These are phyloP conservation scores for Diadema setosum DNA, from an alignment of 35 echinoderm and acorn worm genomes.

Conservation along the genomic window DNA sequence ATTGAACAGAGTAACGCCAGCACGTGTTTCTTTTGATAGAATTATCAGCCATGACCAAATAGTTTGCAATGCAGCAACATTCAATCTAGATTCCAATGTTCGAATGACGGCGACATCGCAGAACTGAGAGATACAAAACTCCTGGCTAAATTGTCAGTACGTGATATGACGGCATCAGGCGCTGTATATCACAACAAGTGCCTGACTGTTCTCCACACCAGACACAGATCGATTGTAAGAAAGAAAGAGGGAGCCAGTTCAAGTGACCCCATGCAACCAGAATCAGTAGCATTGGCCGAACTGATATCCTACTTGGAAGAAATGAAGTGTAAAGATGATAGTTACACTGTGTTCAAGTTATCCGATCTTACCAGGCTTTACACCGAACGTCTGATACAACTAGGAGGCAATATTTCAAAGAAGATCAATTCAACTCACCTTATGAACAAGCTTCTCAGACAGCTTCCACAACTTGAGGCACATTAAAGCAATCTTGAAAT, in stretches of 20 bases:
- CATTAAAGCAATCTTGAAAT: background rate
- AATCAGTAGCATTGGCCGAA: background rate
- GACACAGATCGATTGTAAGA: background rate
- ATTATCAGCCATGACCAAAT: background rate
- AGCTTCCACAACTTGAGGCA: background rate
- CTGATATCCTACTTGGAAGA: background rate
- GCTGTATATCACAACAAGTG: background rate
- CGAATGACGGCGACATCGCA: background rate
- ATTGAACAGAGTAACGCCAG: background rate
- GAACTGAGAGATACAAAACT: background rate
- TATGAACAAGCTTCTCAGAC: conserved; percentile 4
- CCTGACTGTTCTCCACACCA: background rate
- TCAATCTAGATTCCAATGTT: background rate
- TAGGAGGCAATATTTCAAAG: background rate
- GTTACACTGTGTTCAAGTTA: background rate
- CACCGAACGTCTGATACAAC: background rate
- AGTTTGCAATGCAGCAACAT: background rate
- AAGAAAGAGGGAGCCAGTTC: background rate
- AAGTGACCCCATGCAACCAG: background rate
- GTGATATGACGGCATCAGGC: background rate
- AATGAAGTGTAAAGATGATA: background rate
- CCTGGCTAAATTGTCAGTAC: background rate
- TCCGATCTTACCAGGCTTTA: background rate
- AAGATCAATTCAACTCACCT: conserved; percentile 4
- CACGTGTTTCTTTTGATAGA: background rate